Conservation (phyloP, 2,888 invertebrate genomes). For the Helleia helle region DNA sequence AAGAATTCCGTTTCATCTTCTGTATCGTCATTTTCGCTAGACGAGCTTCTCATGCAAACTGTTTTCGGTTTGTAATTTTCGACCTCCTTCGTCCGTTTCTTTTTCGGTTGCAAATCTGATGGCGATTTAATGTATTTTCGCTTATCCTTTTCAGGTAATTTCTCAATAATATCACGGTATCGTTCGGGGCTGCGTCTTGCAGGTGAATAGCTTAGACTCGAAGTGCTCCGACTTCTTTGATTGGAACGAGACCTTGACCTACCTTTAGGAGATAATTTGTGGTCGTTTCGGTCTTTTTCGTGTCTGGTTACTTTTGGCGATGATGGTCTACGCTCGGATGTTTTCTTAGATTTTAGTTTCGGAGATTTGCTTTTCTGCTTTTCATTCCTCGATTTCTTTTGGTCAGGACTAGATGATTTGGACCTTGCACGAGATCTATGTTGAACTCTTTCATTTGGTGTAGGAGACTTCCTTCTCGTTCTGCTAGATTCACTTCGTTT, state of each 20-base stretch:
- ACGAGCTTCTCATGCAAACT: constrained; percentile 74
- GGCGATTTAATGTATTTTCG: constrained; percentile 63
- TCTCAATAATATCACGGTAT: constrained; percentile 77
- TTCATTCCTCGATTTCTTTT: constrained; percentile 35
- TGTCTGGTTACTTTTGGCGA: constrained; percentile 28
- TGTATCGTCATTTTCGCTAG: constrained; percentile 73
- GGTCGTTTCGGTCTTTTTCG: constrained; percentile 29
- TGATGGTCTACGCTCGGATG: constrained; percentile 28
- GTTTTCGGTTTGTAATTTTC: constrained; percentile 45
- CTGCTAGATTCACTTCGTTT: constrained; percentile 32
- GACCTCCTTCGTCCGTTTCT: constrained; percentile 32
- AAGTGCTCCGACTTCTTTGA: constrained; percentile 63
- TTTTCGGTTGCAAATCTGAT: constrained; percentile 47
- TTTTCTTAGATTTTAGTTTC: constrained; percentile 33
- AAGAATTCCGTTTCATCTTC: constrained; percentile 62
- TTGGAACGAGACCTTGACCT: constrained; percentile 37
- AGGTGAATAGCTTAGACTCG: constrained; percentile 80
- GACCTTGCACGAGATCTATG: constrained; percentile 32
- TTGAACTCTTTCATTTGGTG: constrained; percentile 29
- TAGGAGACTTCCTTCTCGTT: constrained; percentile 32
- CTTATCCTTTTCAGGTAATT: constrained; percentile 69
- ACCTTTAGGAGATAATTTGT: constrained; percentile 31
- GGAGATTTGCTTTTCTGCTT: constrained; percentile 35
- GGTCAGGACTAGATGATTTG: constrained; percentile 35
- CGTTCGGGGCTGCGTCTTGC: constrained; percentile 79